Percentiles rank a stretch among this genome's conserved stretches.
phyloP scores from a whole-genome alignment of 2,797 vertebrate genomes.

The Meda fulgida region DNA sequence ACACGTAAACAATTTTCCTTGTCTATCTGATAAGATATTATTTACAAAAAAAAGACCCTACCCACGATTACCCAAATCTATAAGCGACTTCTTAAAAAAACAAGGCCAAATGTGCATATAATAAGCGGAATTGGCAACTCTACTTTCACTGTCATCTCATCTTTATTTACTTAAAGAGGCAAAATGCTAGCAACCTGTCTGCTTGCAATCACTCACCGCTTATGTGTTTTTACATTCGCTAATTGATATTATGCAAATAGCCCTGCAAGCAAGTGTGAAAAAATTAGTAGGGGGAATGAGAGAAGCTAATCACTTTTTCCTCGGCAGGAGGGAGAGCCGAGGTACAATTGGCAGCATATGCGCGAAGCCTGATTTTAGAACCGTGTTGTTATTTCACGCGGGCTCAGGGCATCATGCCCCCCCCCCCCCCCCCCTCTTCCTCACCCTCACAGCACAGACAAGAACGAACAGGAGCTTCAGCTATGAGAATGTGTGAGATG shows the following conservation, averaged over 20 bases:
- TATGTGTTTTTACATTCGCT: slow-evolving; percentile 54
- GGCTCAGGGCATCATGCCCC: not conserved
- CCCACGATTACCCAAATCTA: not conserved
- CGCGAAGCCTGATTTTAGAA: slow-evolving; percentile 45
- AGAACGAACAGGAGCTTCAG: slow-evolving; percentile 14
- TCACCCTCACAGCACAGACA: slow-evolving; percentile 31
- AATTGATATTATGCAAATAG: slow-evolving; percentile 63
- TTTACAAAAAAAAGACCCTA: not conserved
- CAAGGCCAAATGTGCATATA: not conserved
- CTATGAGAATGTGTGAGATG: slow-evolving; percentile 9
- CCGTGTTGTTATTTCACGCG: slow-evolving; percentile 39
- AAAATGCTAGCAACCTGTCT: slow-evolving; percentile 31
- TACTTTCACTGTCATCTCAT: slow-evolving; percentile 34
- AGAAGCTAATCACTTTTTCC: slow-evolving; percentile 30
- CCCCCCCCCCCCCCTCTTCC: not conserved
- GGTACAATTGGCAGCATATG: slow-evolving; percentile 37
- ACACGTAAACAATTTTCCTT: not conserved
- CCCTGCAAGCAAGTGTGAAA: slow-evolving; percentile 31
- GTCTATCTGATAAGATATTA: not conserved
- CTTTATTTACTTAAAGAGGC: slow-evolving; percentile 43
- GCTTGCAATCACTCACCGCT: not conserved
- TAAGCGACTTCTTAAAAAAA: not conserved
- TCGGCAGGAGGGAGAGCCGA: not conserved
- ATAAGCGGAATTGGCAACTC: not conserved
- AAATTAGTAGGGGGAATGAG: slow-evolving; percentile 2